Percentiles rank a stretch among this genome's conserved stretches.
Evolutionary conservation across 2,113 vertebrate genomes (phyloP).

Genomic region (Promerops cafer): DNA sequence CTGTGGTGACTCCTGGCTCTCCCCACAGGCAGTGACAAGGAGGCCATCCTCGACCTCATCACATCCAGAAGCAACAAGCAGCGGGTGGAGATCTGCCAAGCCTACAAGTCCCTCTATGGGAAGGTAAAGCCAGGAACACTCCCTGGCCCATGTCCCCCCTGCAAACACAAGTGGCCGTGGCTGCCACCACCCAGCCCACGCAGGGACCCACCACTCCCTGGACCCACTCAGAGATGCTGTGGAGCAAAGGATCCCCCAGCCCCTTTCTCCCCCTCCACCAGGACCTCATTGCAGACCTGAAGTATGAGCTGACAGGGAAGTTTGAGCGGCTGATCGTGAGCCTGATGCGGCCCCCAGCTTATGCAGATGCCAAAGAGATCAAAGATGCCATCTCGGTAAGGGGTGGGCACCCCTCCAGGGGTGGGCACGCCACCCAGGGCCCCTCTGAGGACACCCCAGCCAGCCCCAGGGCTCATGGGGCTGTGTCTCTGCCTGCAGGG

Average conservation of each 20-base stretch:
- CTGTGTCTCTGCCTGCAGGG: constrained; percentile 69
- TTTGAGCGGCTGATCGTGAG: constrained; percentile 94
- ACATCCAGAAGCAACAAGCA: constrained; percentile 88
- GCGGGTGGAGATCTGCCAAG: constrained; percentile 82
- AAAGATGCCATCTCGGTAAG: constrained; percentile 89
- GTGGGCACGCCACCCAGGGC: neutral
- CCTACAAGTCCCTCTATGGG: constrained; percentile 90
- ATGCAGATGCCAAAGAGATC: constrained; percentile 93
- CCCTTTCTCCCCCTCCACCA: constrained; percentile 28
- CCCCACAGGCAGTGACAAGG: constrained; percentile 90
- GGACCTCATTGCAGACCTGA: constrained; percentile 94
- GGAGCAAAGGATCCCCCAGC: neutral
- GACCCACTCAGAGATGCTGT: neutral
- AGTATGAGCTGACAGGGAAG: constrained; percentile 95
- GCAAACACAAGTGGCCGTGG: fast-evolving
- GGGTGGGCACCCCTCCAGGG: neutral
- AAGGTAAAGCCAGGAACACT: constrained; percentile 72
- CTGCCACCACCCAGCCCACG: neutral
- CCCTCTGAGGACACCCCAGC: fast-evolving
- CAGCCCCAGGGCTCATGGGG: neutral
- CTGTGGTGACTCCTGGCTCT: neutral
- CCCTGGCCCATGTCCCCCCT: fast-evolving
- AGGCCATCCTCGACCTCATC: constrained; percentile 90
- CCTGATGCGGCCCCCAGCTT: constrained; percentile 86
- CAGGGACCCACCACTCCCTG: neutral